Base-by-base conservation (phyloP, 2,888 invertebrate species). In the Alloplasta piceator region DNA sequence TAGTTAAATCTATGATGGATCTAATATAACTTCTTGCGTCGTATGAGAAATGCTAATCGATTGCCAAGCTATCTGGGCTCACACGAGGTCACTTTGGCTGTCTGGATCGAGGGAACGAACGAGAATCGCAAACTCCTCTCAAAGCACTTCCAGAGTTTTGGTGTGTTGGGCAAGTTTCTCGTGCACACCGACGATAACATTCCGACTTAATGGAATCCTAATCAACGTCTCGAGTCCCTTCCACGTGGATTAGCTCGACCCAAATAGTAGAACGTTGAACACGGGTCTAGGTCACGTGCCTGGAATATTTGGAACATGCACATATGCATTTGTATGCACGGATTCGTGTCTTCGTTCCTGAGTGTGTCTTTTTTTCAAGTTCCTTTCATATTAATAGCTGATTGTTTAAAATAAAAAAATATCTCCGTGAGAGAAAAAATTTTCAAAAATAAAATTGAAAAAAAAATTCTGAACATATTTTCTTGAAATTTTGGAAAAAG, bases 141-240 rank as follows among this genome's bases (percentile, higher is more conserved):
- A 61, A 26, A 73, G 63, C 46, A 63, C 56, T 52, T 16, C 14
- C 12, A 26, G 46, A 56, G 60, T 60, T 60, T 1, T 12, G 12
- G 41, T 36, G 52, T 48, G 46, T 55, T 39, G 73, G 48, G 67
- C 43, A 73, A 68, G 67, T 73, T 78, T 73, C 73, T 55, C 61
- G 55, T 46, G n/a, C 10, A 55, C 55, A 78, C 26, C 71, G 64
- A 66, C 26, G 72, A 78, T 67, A 78, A 72, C 72, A 73, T 61
- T 73, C 61, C 67, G 55, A 67, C 78, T 78, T 55, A 66, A 73
- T 68, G 67, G 67, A 63, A 78, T 78, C 61, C 66, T 67, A 78
- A 78, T 78, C 73, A 78, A 73, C 55, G 73, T 55, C 50, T 73
- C 38, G 14, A 36, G 55, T 58, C 41, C 52, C 61, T 64, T 67